Evolutionary conservation across 2,797 vertebrate genomes (phyloP), one percentile per base, ranked within the genome.

Genomic region (Lepus townsendii): DNA sequence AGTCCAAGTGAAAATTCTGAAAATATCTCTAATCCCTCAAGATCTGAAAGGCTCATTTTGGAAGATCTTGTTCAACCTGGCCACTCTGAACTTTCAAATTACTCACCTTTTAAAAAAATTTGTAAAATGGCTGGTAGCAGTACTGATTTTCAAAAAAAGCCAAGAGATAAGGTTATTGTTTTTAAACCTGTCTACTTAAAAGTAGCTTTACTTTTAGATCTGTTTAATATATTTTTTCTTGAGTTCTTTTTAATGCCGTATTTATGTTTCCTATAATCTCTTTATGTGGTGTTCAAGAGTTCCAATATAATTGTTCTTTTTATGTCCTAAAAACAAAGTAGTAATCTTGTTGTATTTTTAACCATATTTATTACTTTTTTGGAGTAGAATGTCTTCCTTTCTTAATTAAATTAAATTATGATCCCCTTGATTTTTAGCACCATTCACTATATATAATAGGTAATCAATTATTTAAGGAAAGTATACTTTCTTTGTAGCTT

Each of bases 61-160:
- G 97, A 98, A 92, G 98, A 98, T 91, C 96, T 98, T 42, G 96
- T 91, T 93, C 97, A 97, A 50, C 96, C 96, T 19, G 90, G 95
- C 94, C 96, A 90, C 86, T 60, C 88, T 90, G 95, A 90, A 95
- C 52, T 93, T 65, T 93, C 96, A 88, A 96, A 93, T 96, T 97
- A 94, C 72, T 95, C 95, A 60, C 71, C 52, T 85, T 92, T 90
- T 91, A 98, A 97, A 90, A 98, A 93, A 71, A 63, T 69, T 89
- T 90, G 93, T 96, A 96, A 96, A 95, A 96, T 91, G 10, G 35
- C 97, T 78, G 92, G 30, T 86, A 97, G 93, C 79, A 93, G 63
- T 65, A 80, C 71, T 66, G 96, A 98, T 96, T 97, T 96, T 92
- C 95, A 97, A 63, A 97, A 97, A 91, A 97, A 96, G 92, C 13